Conservation (phyloP, 2,888 invertebrate species). For the Ophioninae sp. region DNA sequence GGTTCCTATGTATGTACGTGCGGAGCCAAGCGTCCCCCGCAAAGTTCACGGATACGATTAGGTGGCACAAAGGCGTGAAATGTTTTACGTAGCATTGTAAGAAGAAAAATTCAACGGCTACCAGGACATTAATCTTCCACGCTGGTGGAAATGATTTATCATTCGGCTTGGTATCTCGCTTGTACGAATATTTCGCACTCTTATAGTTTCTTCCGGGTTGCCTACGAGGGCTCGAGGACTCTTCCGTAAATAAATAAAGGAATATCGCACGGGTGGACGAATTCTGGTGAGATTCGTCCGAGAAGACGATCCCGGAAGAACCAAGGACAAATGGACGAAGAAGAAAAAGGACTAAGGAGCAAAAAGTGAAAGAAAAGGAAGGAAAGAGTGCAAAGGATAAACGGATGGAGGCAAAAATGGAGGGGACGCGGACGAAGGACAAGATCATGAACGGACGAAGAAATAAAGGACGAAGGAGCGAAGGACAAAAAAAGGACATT, state of each 20-base stretch:
- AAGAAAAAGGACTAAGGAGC: too few species aligned
- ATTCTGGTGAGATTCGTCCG: not conserved
- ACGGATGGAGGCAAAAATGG: too few species aligned
- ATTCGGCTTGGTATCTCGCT: not conserved
- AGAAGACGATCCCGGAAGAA: not conserved
- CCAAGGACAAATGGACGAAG: too few species aligned
- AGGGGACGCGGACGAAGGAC: too few species aligned
- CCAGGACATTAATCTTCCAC: not conserved
- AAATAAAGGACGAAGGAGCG: too few species aligned
- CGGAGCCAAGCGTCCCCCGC: not conserved
- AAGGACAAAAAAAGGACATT: too few species aligned
- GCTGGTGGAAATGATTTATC: not conserved
- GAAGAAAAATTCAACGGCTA: not conserved
- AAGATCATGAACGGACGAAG: too few species aligned
- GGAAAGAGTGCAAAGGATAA: too few species aligned
- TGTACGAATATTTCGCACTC: not conserved
- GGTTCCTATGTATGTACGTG: not conserved
- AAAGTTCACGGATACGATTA: not conserved
- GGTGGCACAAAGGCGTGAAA: not conserved
- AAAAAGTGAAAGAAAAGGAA: too few species aligned
- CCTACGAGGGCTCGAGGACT: not conserved
- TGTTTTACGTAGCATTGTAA: not conserved
- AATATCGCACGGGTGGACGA: not conserved
- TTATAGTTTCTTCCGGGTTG: conserved; percentile 2
- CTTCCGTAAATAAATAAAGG: not conserved